These are phyloP conservation scores for Xenentodon cancila DNA, from an alignment of 2,797 vertebrate genomes.

Conservation along the genomic window DNA sequence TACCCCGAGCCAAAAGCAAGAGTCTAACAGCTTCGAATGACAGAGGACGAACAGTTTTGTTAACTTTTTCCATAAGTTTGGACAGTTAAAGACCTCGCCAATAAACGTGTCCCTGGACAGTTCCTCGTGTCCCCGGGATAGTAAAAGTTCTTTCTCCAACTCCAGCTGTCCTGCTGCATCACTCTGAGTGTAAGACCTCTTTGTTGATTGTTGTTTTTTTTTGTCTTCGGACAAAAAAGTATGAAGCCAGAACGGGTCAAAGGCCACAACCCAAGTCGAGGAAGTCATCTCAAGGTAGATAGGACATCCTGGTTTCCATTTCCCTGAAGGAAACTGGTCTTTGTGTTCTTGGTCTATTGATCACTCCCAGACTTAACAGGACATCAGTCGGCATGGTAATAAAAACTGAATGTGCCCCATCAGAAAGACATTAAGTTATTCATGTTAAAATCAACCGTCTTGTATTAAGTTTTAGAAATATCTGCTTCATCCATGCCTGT, in stretches of 20 bases:
- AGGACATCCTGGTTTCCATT: slow-evolving; percentile 64
- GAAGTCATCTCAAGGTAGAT: slow-evolving; percentile 56
- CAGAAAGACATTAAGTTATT: background rate
- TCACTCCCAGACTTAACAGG: slow-evolving; percentile 61
- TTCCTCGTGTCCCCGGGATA: too few species aligned
- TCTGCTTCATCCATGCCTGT: too few species aligned
- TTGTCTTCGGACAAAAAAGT: slow-evolving; percentile 49
- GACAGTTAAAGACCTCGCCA: too few species aligned
- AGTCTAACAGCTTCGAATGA: background rate
- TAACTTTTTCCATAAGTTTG: too few species aligned
- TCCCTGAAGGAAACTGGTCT: slow-evolving; percentile 47
- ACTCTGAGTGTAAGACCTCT: slow-evolving; percentile 64
- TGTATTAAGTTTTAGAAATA: too few species aligned
- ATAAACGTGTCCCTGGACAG: too few species aligned
- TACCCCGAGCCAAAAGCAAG: slow-evolving; percentile 32
- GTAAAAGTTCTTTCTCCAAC: slow-evolving; percentile 57
- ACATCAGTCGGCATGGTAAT: slow-evolving; percentile 52
- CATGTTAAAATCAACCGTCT: too few species aligned
- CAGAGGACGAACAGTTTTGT: too few species aligned
- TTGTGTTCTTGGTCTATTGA: slow-evolving; percentile 50
- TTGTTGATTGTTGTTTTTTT: slow-evolving; percentile 79
- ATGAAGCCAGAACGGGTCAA: slow-evolving; percentile 64
- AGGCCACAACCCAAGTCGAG: slow-evolving; percentile 53
- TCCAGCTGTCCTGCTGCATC: slow-evolving; percentile 60
- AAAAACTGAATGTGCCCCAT: slow-evolving; percentile 30